phyloP scores from a whole-genome alignment of 2,888 invertebrate genomes.

The Pasiphila rectangulata region DNA sequence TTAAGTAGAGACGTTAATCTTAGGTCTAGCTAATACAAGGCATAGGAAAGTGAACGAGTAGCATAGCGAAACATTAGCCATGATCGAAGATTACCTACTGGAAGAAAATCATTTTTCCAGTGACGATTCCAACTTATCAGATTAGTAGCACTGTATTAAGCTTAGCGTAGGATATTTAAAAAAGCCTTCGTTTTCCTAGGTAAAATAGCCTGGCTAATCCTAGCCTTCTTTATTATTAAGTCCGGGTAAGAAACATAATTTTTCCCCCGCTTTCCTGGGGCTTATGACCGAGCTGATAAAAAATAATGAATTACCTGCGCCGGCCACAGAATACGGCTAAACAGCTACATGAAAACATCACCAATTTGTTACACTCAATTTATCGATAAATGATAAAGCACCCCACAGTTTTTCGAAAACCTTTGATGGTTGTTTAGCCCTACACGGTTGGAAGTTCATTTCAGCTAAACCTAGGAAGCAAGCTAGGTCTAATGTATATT shows the following conservation, averaged over 20 bases:
- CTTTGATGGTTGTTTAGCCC: slow-evolving; percentile 1
- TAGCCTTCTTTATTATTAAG: slow-evolving; percentile 1
- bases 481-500: too few relatives aligned
- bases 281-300: slow-evolving; percentile 18
- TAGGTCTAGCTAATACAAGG: too few relatives aligned
- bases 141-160: too few relatives aligned
- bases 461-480: too few relatives aligned
- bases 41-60: too few relatives aligned
- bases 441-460: slow-evolving; percentile 3
- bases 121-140: too few relatives aligned
- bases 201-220: background rate
- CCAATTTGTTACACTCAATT: slow-evolving; percentile 22
- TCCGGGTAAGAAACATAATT: slow-evolving; percentile 3
- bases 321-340: slow-evolving; percentile 6
- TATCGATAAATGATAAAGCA: slow-evolving; percentile 15
- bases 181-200: too few relatives aligned
- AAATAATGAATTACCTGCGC: slow-evolving; percentile 17
- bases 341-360: background rate
- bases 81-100: too few relatives aligned
- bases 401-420: slow-evolving; percentile 6
- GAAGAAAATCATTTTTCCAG: too few relatives aligned
- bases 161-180: too few relatives aligned
- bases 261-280: background rate
- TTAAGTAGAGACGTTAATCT: too few relatives aligned
- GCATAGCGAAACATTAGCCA: too few relatives aligned